Percentiles rank a stretch among this genome's conserved stretches.
These are phyloP conservation scores for Drosophila stalkeri DNA, from an alignment of 2,888 invertebrate species.

Conservation along the genomic window DNA sequence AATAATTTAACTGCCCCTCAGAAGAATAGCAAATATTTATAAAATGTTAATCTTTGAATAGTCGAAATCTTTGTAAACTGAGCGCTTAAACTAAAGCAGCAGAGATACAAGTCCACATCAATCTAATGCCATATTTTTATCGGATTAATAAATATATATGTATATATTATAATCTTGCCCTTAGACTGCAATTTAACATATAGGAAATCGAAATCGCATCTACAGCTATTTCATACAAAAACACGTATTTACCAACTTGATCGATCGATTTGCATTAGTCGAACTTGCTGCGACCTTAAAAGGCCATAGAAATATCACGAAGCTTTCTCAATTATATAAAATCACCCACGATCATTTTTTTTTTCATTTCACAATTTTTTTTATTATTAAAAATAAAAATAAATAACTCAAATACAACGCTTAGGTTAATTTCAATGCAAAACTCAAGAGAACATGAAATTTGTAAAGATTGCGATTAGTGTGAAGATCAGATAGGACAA, in stretches of 20 bases:
- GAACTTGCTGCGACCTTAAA: conserved; percentile 28
- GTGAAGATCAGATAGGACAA: conserved; percentile 23
- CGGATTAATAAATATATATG: too few species aligned
- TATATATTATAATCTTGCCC: too few species aligned
- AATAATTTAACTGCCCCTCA: too few species aligned
- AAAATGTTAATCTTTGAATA: too few species aligned
- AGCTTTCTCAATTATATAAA: conserved; percentile 7
- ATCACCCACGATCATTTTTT: conserved; percentile 46
- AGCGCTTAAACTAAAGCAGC: too few species aligned
- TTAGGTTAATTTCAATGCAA: conserved; percentile 61
- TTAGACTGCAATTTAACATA: not conserved
- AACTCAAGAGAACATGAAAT: conserved; percentile 57
- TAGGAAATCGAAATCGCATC: not conserved
- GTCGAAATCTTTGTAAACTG: too few species aligned
- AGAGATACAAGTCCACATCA: too few species aligned
- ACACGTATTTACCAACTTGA: conserved; percentile 38
- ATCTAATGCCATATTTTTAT: too few species aligned
- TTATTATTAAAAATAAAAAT: conserved; percentile 70
- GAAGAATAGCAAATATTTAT: too few species aligned
- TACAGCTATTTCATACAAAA: not conserved
- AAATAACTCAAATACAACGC: conserved; percentile 65
- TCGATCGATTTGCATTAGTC: not conserved
- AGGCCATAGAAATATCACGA: conserved; percentile 36
- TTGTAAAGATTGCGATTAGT: conserved; percentile 49
- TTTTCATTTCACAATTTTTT: conserved; percentile 22